Evolutionary conservation across 2,888 invertebrate species (phyloP), one percentile per base, ranked within the genome.

Genomic region (Digitonthophagus gazella): DNA sequence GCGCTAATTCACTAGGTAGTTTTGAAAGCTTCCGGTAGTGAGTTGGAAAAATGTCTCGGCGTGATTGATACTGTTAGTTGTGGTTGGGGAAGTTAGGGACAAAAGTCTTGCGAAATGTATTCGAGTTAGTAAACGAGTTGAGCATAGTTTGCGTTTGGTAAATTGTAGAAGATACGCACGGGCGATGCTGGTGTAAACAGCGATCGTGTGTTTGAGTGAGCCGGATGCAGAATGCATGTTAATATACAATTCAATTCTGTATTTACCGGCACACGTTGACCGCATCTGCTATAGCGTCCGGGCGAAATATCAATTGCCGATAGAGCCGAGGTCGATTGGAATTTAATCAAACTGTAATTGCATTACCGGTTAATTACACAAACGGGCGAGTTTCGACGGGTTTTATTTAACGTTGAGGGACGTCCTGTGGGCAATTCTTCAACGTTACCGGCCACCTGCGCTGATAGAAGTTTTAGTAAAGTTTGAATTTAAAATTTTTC

Each of bases 161-260:
- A 61, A 61, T 20, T 61, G 61, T 61, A 20, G 19, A 18, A 6
- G 61, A 61, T 61, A 61, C 61, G 18, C 19, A 61, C 20, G 28
- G 28, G 6, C 11, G 28, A 44, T 11, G 28, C 11, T 11, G 28
- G 28, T 44, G 28, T 44, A 44, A 44, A 44, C 28, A 44, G 28
- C 28, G 28, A 44, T 44, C 28, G 28, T 44, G 28, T 44, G 28
- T 44, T 44, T 44, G 28, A 44, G 28, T 8, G 28, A 6, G 28
- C 28, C 28, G 28, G 28, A 44, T 61, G 61, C 61, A 61, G 61
- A 61, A 61, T 61, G 61, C 61, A 16, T 18, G 16, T 18, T 18
- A 61, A 61, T 61, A 61, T 19, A 61, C 61, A 61, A 61, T 61
- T 19, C 61, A 19, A 61, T 61, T 61, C 61, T 18, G 61, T 61